These are phyloP conservation scores for Sternotherus odoratus DNA, from an alignment of 2,797 vertebrate species.

Conservation along the genomic window DNA sequence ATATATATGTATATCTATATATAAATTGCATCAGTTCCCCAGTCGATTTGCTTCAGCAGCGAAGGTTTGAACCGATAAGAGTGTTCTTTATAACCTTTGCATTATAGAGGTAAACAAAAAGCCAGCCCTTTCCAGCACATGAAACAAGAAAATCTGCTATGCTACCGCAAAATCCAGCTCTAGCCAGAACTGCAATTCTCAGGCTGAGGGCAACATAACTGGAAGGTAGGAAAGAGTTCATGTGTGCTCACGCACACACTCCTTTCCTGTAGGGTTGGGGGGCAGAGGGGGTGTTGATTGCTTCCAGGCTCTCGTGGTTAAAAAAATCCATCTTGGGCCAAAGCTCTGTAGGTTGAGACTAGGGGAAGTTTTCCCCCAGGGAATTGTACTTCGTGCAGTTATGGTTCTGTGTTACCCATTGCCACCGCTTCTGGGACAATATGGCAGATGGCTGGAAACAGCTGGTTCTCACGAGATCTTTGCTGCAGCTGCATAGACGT, in stretches of 20 bases:
- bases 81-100: not conserved
- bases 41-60: not conserved
- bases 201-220: not conserved
- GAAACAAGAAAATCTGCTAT: not conserved
- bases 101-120: not conserved
- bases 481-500: not conserved
- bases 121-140: not conserved
- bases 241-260: not conserved
- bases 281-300: rapidly evolving
- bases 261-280: not conserved
- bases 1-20: not conserved
- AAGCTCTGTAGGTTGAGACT: not conserved
- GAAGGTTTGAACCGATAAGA: not conserved
- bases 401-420: not conserved
- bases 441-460: not conserved
- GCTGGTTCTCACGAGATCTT: not conserved
- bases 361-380: not conserved
- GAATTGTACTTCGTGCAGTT: not conserved
- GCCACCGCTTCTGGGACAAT: not conserved
- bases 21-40: not conserved
- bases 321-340: not conserved
- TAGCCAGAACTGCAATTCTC: not conserved
- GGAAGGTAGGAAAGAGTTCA: not conserved
- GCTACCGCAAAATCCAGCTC: not conserved
- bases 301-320: not conserved